Conservation (phyloP, 2,797 vertebrate species). For the Pangasius sanitwongsei region DNA sequence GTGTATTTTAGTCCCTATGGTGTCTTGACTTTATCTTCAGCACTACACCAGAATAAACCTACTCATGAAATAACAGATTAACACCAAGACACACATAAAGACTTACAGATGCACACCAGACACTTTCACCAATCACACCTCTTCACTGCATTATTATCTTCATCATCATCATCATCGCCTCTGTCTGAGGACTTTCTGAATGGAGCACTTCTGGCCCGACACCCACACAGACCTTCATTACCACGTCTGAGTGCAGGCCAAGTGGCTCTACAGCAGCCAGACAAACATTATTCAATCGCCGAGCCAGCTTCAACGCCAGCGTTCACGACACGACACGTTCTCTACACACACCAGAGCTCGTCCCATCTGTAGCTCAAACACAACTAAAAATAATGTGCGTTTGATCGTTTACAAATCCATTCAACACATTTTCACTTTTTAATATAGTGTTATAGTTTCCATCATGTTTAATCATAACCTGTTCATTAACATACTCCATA, state of each 20-base stretch:
- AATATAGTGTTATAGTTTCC: not conserved
- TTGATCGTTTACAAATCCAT: not conserved
- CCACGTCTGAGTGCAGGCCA: conserved; percentile 25
- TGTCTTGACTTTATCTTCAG: not conserved
- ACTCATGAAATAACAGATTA: not conserved
- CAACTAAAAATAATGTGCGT: not conserved
- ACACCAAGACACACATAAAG: not conserved
- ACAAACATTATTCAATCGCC: not conserved
- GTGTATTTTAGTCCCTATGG: not conserved
- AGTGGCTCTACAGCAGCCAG: conserved; percentile 7
- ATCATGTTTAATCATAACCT: not conserved
- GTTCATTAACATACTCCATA: not conserved
- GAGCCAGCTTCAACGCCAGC: not conserved
- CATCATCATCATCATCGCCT: not conserved
- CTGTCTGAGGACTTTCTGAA: conserved; percentile 30
- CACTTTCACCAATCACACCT: not conserved
- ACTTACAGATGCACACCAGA: not conserved
- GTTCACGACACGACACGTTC: not conserved
- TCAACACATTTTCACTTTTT: not conserved
- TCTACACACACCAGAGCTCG: not conserved
- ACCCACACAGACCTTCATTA: conserved; percentile 18
- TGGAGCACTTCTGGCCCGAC: not conserved
- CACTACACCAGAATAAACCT: not conserved
- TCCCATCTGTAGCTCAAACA: not conserved
- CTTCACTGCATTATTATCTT: not conserved